Percentiles rank a stretch among this genome's conserved stretches.
Conservation (phyloP, 1,140 invertebrate species). For the Dinothrombium tinctorium region DNA sequence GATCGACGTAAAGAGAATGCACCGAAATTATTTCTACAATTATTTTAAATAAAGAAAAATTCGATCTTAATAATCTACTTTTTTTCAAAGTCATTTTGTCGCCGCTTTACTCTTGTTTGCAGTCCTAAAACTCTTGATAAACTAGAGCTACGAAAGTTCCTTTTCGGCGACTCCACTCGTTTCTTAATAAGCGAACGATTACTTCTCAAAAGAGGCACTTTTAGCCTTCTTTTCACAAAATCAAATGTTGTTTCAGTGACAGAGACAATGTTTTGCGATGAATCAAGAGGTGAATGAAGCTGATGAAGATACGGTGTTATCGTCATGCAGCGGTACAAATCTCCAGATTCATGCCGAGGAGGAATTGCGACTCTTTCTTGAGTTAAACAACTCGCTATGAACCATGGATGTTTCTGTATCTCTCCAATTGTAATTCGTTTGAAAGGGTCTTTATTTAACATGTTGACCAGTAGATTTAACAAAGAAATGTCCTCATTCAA, state of each 20-base stretch:
- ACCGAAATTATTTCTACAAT: too few relatives aligned
- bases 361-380: conserved; percentile 34
- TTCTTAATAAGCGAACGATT: too few relatives aligned
- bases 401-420: conserved; percentile 32
- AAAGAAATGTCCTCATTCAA: background rate
- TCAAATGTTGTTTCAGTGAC: background rate
- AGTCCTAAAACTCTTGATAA: too few relatives aligned
- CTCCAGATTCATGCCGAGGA: conserved; percentile 30
- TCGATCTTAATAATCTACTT: too few relatives aligned
- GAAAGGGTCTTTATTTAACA: conserved; percentile 12
- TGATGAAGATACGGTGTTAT: conserved; percentile 69
- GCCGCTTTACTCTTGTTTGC: too few relatives aligned
- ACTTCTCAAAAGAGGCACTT: background rate
- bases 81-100: too few relatives aligned
- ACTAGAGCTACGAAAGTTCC: too few relatives aligned
- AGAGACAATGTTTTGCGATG: background rate
- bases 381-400: conserved; percentile 25
- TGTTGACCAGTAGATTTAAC: conserved; percentile 34
- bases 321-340: conserved; percentile 56
- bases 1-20: too few relatives aligned
- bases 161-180: too few relatives aligned
- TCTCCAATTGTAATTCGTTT: conserved; percentile 4
- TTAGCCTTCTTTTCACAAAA: background rate
- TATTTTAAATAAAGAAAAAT: too few relatives aligned
- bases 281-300: conserved; percentile 37